Percentiles rank a stretch among this genome's conserved stretches.
phyloP scores from a whole-genome alignment of 1,140 invertebrate genomes.

The Bombus fervidus region DNA sequence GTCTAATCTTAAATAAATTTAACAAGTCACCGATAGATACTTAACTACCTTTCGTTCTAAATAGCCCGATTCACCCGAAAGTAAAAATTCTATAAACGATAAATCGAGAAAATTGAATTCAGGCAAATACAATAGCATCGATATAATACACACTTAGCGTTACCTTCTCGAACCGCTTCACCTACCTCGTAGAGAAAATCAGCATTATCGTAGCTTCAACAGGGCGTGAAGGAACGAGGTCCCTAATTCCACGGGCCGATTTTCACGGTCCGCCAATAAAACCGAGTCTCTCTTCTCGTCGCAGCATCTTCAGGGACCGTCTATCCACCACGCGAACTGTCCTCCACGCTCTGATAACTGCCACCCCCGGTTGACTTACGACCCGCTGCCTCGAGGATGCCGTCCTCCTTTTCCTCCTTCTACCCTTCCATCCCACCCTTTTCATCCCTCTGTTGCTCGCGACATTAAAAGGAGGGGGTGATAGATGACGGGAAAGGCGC shows the following conservation, averaged over 20 bases:
- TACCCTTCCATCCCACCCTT: background rate
- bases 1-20: too few relatives aligned
- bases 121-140: background rate
- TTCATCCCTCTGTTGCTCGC: conserved; percentile 41
- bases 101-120: background rate
- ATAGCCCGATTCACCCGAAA: too few relatives aligned
- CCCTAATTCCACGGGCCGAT: conserved; percentile 18
- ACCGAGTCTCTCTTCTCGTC: conserved; percentile 8
- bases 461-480: conserved; percentile 58
- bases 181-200: conserved; percentile 11
- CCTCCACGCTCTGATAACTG: conserved; percentile 64
- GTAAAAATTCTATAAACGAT: background rate
- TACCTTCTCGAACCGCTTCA: background rate
- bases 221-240: conserved; percentile 43
- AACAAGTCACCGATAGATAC: too few relatives aligned
- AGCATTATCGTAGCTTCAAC: conserved; percentile 35
- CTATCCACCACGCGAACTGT: conserved; percentile 48
- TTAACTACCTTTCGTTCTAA: too few relatives aligned
- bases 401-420: background rate
- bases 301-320: conserved; percentile 49
- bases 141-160: background rate
- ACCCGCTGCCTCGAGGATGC: conserved; percentile 47
- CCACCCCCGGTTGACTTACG: conserved; percentile 53
- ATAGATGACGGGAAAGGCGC: conserved; percentile 69
- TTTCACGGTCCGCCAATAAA: conserved; percentile 25